Base-by-base conservation (phyloP, 1,140 invertebrate species). In the Drosophila nigrodunni region DNA sequence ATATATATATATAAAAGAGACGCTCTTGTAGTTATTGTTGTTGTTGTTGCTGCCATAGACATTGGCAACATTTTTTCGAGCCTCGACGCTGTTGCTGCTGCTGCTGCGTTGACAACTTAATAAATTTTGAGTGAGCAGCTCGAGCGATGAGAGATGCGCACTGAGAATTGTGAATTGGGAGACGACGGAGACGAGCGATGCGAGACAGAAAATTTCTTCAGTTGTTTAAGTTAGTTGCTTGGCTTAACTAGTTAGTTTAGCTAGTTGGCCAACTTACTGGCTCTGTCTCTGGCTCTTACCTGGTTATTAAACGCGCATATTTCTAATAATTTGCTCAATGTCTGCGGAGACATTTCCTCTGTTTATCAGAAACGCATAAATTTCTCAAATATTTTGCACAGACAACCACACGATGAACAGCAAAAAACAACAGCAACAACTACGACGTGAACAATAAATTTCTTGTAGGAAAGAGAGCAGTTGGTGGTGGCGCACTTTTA, bases 351-450 rank as follows among this genome's bases (percentile, higher is more conserved):
- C 81, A 81, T 85, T 89, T 89, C 85, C 86, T 89, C 81, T 85
- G 85, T 85, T 89, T 89, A 89, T 89, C 85, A 85, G 86, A 81
- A 85, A 89, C 86, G 86, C 86, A 89, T 90, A 89, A 81, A 89
- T 89, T 89, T 89, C 86, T 89, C 61, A 89, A 89, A 89, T 89
- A 89, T 85, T 90, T 85, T 71, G 50, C 71, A 59, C 18, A 43
- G 34, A 47, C 25, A 61, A 61, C 15, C 39, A 62, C 37, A 59
- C 74, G 82, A 74, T 67, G 68, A 54, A 54, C 60, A 30, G 21
- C 30, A 15, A 43, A 30, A 50, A 18, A 39, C 18, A 65, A 74
- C 58, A 73, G 50, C 64, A 71, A 85, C 50, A 57, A 49, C 37
- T 35, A 35, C 50, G 47, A 69, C 65, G 57, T 58, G 58, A 47